Percentiles rank a stretch among this genome's conserved stretches.
Evolutionary conservation across 2,797 vertebrate species (phyloP).

Genomic region (Apogon talboti): DNA sequence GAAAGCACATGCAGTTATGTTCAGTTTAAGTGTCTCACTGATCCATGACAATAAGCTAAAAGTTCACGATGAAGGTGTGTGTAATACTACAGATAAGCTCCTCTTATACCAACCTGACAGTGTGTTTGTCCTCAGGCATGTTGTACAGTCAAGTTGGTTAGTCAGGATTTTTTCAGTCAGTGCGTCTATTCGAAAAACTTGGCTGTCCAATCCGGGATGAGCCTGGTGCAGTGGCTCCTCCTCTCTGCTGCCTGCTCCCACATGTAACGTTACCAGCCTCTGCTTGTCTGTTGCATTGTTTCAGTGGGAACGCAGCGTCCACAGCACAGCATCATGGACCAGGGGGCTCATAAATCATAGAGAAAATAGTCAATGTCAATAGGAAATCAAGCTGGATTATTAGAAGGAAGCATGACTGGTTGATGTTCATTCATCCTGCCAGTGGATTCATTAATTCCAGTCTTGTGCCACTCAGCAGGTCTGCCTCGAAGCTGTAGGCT

Average conservation of each 20-base stretch:
- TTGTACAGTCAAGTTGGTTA: constrained; percentile 27
- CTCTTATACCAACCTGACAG: constrained; percentile 1
- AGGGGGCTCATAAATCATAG: constrained; percentile 1
- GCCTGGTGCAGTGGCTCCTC: constrained; percentile 67
- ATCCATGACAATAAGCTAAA: no score
- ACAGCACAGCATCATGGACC: constrained; percentile 27
- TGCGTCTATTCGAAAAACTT: constrained; percentile 83
- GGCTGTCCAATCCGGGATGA: constrained; percentile 70
- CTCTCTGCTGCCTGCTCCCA: constrained; percentile 63
- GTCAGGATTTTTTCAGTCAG: constrained; percentile 15
- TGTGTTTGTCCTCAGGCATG: constrained; percentile 21
- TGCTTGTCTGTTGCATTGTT: constrained; percentile 70
- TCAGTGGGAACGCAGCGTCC: constrained; percentile 51
- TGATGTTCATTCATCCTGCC: constrained; percentile 14
- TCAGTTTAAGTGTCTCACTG: no score
- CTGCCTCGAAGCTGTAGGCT: constrained; percentile 38
- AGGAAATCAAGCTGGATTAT: constrained; percentile 28
- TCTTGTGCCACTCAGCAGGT: constrained; percentile 37
- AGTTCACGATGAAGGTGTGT: no score
- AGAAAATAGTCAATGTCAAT: constrained; percentile 15
- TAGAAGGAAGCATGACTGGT: constrained; percentile 9
- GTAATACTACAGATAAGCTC: constrained; percentile 4
- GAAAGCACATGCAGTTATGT: no score
- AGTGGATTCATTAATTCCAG: constrained; percentile 29
- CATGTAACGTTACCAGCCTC: constrained; percentile 66